These are phyloP conservation scores for Ormyrus labotus DNA, from an alignment of 2,888 invertebrate species.

Conservation along the genomic window DNA sequence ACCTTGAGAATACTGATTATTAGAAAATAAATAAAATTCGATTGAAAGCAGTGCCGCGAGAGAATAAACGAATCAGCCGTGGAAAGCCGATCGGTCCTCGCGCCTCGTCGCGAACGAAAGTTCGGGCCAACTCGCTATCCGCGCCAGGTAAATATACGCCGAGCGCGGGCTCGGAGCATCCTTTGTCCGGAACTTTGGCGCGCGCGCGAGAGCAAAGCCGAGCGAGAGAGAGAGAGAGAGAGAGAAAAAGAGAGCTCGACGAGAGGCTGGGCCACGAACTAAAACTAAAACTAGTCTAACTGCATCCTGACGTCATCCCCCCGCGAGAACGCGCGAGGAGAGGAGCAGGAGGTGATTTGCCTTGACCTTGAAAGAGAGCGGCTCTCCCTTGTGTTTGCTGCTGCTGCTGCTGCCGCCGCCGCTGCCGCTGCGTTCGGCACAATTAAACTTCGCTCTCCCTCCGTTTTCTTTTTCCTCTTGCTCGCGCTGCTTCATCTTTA, in stretches of 20 bases:
- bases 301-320: conserved; percentile 73
- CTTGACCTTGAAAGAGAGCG: conserved; percentile 70
- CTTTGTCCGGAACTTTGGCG: conserved; percentile 24
- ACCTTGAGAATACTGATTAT: no score
- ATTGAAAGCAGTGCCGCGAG: no score
- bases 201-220: not conserved
- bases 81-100: no score
- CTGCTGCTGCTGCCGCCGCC: conserved; percentile 35
- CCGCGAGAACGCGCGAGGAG: conserved; percentile 56
- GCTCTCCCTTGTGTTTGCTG: conserved; percentile 63
- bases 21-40: no score
- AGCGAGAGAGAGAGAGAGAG: conserved; percentile 49
- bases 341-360: conserved; percentile 67
- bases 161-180: conserved; percentile 9
- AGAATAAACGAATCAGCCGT: no score
- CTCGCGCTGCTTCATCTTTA: conserved; percentile 32
- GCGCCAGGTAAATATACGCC: no score
- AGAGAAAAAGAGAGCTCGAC: conserved; percentile 35
- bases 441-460: conserved; percentile 64
- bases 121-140: no score
- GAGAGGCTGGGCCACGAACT: conserved; percentile 53
- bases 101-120: no score
- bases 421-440: conserved; percentile 60
- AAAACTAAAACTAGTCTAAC: conserved; percentile 74
- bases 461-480: conserved; percentile 43